phyloP scores from a whole-genome alignment of 2,113 vertebrate species.

The Istiophorus platypterus region DNA sequence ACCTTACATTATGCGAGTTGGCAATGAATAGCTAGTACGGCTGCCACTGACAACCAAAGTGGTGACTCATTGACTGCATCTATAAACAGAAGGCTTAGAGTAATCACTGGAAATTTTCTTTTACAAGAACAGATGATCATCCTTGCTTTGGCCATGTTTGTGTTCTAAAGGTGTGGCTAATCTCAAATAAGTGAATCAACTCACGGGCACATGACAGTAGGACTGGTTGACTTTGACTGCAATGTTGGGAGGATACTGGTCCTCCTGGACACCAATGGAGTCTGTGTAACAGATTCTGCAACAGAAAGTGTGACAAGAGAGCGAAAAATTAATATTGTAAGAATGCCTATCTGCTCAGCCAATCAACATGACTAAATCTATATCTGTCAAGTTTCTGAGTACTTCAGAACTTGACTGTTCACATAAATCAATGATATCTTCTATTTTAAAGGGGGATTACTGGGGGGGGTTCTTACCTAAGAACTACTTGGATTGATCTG shows the following conservation, averaged over 20 bases:
- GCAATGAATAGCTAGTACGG: background rate
- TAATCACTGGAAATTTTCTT: background rate
- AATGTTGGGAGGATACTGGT: conserved; percentile 98
- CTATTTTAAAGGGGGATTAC: background rate
- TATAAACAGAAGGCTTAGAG: conserved; percentile 3
- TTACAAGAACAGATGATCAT: background rate
- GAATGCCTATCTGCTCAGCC: background rate
- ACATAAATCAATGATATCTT: background rate
- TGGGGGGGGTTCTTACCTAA: conserved; percentile 89
- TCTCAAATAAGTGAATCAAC: conserved; percentile 52
- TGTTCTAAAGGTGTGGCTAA: background rate
- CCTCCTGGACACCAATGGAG: conserved; percentile 94
- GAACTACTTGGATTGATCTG: conserved; percentile 95
- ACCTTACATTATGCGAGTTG: background rate
- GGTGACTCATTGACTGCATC: background rate
- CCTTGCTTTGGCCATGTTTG: background rate
- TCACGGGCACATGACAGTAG: conserved; percentile 97
- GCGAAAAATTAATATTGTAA: background rate
- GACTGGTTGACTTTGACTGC: conserved; percentile 98
- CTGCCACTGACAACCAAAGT: background rate
- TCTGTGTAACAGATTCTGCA: conserved; percentile 98
- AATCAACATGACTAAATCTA: background rate
- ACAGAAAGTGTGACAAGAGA: conserved; percentile 32
- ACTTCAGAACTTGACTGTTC: background rate
- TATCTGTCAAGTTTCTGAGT: background rate